Evolutionary conservation across 2,888 invertebrate genomes (phyloP), one percentile per base, ranked within the genome.

Genomic region (Terebella lapidaria): DNA sequence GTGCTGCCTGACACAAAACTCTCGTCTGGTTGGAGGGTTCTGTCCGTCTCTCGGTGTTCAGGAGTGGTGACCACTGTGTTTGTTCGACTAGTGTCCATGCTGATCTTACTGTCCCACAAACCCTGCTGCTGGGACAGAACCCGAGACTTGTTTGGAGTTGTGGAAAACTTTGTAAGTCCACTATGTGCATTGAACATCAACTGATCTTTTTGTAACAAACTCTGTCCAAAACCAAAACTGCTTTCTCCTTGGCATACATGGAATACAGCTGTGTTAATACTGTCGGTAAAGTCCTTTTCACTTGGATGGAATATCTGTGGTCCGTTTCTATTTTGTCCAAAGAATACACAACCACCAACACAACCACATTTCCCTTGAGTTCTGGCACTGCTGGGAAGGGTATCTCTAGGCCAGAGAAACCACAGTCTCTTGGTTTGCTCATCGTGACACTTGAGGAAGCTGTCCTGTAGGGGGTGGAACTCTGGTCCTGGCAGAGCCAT

Each of bases 221-320:
- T 95, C 81, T 96, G 94, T 0, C 94, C 95, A 76, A 92, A 96
- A 0, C 94, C 94, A 70, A 88, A 91, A 76, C 93, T 93, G 70
- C 64, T 66, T 2, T 72, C 74, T 1, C 72, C 74, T 18, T 62
- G 70, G 54, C 70, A 73, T 24, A 76, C 65, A 60, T 74, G 72
- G 28, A 68, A 72, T 3, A 78, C 68, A 28, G 77, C 77, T 22
- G 68, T 58, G 46, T 64, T 66, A 24, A 46, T 59, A 18, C 66
- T 63, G 28, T 63, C 56, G 2, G 46, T 25, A 49, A 62, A 68
- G 49, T 69, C 69, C 4, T 63, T 28, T 18, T 61, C 58, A 5
- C 42, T 30, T 1, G 93, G 92, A 74, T 91, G 90, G 68, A 96
- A 91, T 81, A 95, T 94, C 67, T 87, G 87, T 15, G 87, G 83